A percentile compares a stretch with the other conserved stretches of the same genome.
Evolutionary conservation across 1,140 invertebrate genomes (phyloP).

Genomic region (Laupala kohalensis): DNA sequence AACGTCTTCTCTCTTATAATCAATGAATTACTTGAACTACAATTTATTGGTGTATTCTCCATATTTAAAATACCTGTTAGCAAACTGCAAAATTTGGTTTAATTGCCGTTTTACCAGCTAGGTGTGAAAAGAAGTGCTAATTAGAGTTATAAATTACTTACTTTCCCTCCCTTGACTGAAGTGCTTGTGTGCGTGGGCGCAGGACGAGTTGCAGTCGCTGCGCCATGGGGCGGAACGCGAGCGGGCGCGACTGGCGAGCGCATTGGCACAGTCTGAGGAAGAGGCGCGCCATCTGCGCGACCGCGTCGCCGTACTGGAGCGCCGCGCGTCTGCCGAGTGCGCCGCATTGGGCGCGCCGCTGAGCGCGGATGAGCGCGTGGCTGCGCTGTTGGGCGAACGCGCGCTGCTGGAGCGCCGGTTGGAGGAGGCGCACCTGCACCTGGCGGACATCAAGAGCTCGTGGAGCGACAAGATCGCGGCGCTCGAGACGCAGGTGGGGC

Average conservation of each 20-base stretch:
- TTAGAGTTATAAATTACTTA: background rate
- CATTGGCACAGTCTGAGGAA: conserved; percentile 46
- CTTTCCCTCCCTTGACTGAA: conserved; percentile 19
- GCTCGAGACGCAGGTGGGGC: conserved; percentile 62
- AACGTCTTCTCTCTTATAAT: too few relatives aligned
- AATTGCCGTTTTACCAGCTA: background rate
- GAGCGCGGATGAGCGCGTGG: conserved; percentile 41
- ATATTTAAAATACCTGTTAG: too few relatives aligned
- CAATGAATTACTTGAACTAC: too few relatives aligned
- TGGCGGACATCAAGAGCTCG: conserved; percentile 75
- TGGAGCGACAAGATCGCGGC: conserved; percentile 80
- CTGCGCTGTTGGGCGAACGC: conserved; percentile 38
- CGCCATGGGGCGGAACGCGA: conserved; percentile 48
- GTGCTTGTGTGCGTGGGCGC: conserved; percentile 4
- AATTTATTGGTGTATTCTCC: too few relatives aligned
- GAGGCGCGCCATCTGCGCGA: conserved; percentile 48
- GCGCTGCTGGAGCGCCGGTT: conserved; percentile 58
- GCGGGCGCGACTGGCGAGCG: conserved; percentile 38
- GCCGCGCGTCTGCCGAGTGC: conserved; percentile 26
- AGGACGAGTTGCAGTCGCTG: conserved; percentile 54
- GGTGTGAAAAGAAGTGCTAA: too few relatives aligned
- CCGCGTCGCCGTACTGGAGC: conserved; percentile 47
- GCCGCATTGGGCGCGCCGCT: conserved; percentile 24
- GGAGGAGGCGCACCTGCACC: conserved; percentile 68
- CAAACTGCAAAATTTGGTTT: background rate